phyloP scores from a whole-genome alignment of 2,113 vertebrate genomes.

The Microcebus jonahi region DNA sequence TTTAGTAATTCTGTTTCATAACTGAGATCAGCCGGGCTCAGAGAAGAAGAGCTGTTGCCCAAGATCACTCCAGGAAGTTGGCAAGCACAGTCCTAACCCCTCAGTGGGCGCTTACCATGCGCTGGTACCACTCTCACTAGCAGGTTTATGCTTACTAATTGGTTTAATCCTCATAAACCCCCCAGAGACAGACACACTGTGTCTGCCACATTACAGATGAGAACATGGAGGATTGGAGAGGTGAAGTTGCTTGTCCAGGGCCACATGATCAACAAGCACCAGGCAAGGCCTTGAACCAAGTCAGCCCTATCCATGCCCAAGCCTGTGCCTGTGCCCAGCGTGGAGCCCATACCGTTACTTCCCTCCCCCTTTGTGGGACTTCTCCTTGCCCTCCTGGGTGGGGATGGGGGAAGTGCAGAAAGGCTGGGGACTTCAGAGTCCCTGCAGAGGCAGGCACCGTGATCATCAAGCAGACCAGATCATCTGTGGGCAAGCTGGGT shows the following conservation, averaged over 20 bases:
- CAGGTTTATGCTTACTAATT: neutral
- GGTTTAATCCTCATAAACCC: neutral
- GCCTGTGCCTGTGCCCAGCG: accelerated
- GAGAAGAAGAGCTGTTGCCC: neutral
- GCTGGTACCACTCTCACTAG: neutral
- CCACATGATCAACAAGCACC: neutral
- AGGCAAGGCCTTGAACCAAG: neutral
- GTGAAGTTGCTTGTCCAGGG: neutral
- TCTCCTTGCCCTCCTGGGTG: neutral
- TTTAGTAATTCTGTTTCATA: constrained; percentile 43
- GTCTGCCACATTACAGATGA: neutral
- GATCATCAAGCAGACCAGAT: neutral
- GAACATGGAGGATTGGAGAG: neutral
- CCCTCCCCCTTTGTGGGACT: neutral
- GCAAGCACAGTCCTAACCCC: neutral
- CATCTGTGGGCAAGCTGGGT: neutral
- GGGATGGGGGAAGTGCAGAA: neutral
- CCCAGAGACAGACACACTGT: neutral
- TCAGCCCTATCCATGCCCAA: neutral
- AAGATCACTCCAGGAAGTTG: constrained; percentile 48
- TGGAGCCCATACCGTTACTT: too few species aligned
- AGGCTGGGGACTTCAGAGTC: neutral
- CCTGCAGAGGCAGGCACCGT: neutral
- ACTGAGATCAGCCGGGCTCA: neutral
- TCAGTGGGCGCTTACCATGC: neutral